phyloP scores from a whole-genome alignment of 2,888 invertebrate genomes.

The Scaptomyza flava region DNA sequence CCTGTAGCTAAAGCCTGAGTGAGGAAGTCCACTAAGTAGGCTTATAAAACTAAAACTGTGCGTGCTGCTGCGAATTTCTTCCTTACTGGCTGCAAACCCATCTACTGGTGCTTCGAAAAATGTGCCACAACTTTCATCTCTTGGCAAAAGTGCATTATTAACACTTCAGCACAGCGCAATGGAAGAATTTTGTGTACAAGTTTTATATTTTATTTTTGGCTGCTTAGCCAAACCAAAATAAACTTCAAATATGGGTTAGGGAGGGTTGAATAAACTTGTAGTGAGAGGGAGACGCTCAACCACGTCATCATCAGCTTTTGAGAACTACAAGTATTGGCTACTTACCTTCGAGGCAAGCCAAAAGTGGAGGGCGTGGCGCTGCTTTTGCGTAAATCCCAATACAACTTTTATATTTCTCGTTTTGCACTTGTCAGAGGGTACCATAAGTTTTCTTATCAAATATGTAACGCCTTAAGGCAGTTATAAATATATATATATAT shows the following conservation, averaged over 20 bases:
- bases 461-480: neutral
- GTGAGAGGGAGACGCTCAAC: neutral
- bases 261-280: neutral
- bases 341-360: conserved; percentile 38
- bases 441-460: neutral
- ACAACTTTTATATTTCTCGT: conserved; percentile 47
- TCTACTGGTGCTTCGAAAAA: conserved; percentile 15
- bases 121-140: conserved; percentile 35
- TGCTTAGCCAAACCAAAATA: conserved; percentile 7
- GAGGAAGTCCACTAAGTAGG: conserved; percentile 29
- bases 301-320: conserved; percentile 54
- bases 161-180: conserved; percentile 56
- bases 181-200: conserved; percentile 42
- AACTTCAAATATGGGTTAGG: conserved; percentile 14
- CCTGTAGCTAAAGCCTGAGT: neutral
- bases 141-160: conserved; percentile 67
- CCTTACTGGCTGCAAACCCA: neutral
- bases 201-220: conserved; percentile 2
- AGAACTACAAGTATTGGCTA: conserved; percentile 58
- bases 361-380: conserved; percentile 2
- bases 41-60: conserved; percentile 49
- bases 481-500: neutral
- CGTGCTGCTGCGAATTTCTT: conserved; percentile 15
- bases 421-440: neutral
- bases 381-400: conserved; percentile 56